A percentile compares a stretch with the other conserved stretches of the same genome.
Evolutionary conservation across 2,888 invertebrate genomes (phyloP).

Genomic region (Chesias legatella): DNA sequence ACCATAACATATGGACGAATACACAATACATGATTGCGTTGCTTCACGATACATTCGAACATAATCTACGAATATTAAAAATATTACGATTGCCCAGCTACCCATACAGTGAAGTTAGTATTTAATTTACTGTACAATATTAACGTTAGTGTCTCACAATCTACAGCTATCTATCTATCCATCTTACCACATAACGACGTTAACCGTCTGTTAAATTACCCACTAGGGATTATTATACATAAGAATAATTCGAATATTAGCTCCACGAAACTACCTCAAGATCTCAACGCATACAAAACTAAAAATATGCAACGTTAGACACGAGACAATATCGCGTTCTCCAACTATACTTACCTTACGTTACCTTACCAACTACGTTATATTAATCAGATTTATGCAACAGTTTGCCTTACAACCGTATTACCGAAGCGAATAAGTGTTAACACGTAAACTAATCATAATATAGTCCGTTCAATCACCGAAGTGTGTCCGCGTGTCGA

Average conservation of each 20-base stretch:
- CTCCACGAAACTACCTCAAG: constrained; percentile 30
- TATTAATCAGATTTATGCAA: constrained; percentile 77
- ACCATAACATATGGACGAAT: constrained; percentile 49
- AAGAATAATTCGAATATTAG: constrained; percentile 36
- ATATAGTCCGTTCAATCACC: constrained; percentile 34
- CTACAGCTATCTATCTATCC: constrained; percentile 62
- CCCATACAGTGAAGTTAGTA: constrained; percentile 77
- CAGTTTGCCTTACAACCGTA: constrained; percentile 71
- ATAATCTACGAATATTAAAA: constrained; percentile 67
- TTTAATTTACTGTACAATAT: constrained; percentile 72
- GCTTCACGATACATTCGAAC: constrained; percentile 55
- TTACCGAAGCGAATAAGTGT: constrained; percentile 69
- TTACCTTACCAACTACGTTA: constrained; percentile 60
- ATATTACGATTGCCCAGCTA: constrained; percentile 78
- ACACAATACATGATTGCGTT: constrained; percentile 62
- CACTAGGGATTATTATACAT: constrained; percentile 47
- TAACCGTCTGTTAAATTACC: constrained; percentile 38
- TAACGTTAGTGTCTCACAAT: constrained; percentile 59
- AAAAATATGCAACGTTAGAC: constrained; percentile 42
- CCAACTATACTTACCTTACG: constrained; percentile 64
- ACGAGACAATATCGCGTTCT: constrained; percentile 48
- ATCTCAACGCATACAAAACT: constrained; percentile 42
- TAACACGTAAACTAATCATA: constrained; percentile 55
- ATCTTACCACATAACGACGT: constrained; percentile 54
- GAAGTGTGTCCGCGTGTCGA: constrained; percentile 24